Evolutionary conservation across 2,888 invertebrate species (phyloP).

Genomic region (Lordiphosa fenestrarum): DNA sequence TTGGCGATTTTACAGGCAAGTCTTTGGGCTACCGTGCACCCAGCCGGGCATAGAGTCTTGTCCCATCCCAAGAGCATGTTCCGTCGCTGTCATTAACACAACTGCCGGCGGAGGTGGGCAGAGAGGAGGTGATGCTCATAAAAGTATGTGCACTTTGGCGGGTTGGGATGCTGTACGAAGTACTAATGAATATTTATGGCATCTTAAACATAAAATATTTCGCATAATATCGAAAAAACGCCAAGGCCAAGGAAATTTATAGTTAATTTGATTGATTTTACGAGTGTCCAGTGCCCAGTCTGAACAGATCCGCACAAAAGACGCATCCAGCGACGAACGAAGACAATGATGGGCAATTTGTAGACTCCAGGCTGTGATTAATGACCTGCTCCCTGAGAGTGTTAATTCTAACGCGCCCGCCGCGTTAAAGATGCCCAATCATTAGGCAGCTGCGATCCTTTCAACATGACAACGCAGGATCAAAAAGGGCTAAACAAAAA

Average conservation of each 20-base stretch:
- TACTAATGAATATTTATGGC: conserved; percentile 71
- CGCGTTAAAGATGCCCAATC: conserved; percentile 63
- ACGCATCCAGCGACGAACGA: conserved; percentile 40
- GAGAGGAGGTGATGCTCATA: conserved; percentile 42
- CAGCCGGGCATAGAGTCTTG: conserved; percentile 22
- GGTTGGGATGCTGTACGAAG: conserved; percentile 14
- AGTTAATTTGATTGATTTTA: conserved; percentile 75
- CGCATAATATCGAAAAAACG: conserved; percentile 54
- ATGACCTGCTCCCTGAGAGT: conserved; percentile 41
- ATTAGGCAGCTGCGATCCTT: conserved; percentile 76
- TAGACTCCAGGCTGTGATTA: conserved; percentile 51
- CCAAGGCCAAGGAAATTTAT: conserved; percentile 55
- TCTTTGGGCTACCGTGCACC: conserved; percentile 53
- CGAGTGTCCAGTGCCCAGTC: conserved; percentile 28
- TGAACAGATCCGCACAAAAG: conserved; percentile 18
- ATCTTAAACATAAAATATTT: conserved; percentile 71
- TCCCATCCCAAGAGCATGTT: conserved; percentile 28
- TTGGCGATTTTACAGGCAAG: conserved; percentile 72
- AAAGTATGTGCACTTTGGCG: conserved; percentile 56
- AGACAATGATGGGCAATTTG: conserved; percentile 54
- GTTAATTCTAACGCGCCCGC: conserved; percentile 63
- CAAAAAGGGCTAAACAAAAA: conserved; percentile 56
- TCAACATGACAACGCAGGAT: conserved; percentile 72
- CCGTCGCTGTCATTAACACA: conserved; percentile 35
- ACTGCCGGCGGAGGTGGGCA: background rate